Evolutionary conservation across 2,888 invertebrate species (phyloP).

Genomic region (Oeneis ivallda): DNA sequence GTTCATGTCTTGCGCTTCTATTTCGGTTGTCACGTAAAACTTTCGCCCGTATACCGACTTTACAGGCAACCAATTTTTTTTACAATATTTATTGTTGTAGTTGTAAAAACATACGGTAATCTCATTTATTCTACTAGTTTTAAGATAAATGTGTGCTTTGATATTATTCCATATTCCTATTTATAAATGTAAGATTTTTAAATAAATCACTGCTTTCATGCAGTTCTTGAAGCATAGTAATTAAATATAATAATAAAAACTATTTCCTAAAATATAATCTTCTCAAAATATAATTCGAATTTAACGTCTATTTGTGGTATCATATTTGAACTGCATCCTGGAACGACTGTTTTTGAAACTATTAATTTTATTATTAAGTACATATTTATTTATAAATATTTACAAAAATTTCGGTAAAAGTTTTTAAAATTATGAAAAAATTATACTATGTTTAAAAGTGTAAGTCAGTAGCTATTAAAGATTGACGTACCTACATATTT

Average conservation of each 20-base stretch:
- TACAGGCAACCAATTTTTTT: too few species aligned
- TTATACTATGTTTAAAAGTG: neutral
- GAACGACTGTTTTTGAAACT: neutral
- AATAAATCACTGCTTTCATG: neutral
- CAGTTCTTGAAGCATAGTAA: conserved; percentile 1
- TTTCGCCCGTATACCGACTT: too few species aligned
- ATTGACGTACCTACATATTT: neutral
- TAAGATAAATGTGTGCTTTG: conserved; percentile 32
- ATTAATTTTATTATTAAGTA: neutral
- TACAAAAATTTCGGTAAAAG: neutral
- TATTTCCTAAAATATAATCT: neutral
- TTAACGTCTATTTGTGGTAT: neutral
- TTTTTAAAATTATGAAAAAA: too few species aligned
- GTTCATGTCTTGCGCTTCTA: too few species aligned
- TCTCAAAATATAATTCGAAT: neutral
- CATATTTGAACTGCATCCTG: neutral
- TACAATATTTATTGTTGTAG: conserved; percentile 8
- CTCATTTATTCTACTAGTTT: conserved; percentile 36
- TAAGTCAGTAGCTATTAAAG: too few species aligned
- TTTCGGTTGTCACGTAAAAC: too few species aligned
- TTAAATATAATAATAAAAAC: neutral
- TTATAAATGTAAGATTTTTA: conserved; percentile 20
- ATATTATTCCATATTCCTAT: conserved; percentile 31
- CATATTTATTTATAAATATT: neutral
- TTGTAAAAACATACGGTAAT: conserved; percentile 30